Evolutionary conservation across 2,797 vertebrate species (phyloP), one percentile per base, ranked within the genome.

Genomic region (Acomys russatus): DNA sequence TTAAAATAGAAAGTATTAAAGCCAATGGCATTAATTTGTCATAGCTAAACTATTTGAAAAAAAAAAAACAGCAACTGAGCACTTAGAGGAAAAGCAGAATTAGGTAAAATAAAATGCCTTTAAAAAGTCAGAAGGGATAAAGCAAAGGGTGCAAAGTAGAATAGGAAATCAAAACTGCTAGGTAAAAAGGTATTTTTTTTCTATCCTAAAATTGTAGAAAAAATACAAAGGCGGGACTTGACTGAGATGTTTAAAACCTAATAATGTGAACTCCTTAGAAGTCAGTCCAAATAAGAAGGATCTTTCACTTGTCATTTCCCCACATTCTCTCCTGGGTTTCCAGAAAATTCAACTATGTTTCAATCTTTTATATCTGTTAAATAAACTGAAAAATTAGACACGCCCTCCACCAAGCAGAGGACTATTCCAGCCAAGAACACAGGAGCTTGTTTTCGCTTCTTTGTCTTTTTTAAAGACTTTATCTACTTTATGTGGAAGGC

Each of bases 301-400:
- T 78, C 35, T 66, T 54, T 59, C 18, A 63, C 18, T 59, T 94
- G 82, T 64, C 44, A 61, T 91, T 94, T 66, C 28, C 49, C 35
- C 66, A 35, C 61, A 68, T 94, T 86, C 77, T 68, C 88, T 92
- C 35, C 66, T 78, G 28, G 23, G n/a, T 82, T 94, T 94, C 30
- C 12, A 83, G 66, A n/a, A 35, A 63, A 87, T 49, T 54, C 49
- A 56, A 86, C 12, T 71, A 56, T 22, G 33, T 23, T 78, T 89
- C 59, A 0, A 84, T 6, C 78, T 12, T 87, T 94, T 78, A 63
- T 90, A 82, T 77, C 30, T 96, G 17, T 89, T 86, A 93, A 92
- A 28, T 73, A 68, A 93, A 86, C 0, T 92, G 15, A 70, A 96
- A 93, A 96, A 85, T 3, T 87, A 90, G 84, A 33, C 66, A 90